phyloP scores from a whole-genome alignment of 2,888 invertebrate genomes.

The Diaphora mendica region DNA sequence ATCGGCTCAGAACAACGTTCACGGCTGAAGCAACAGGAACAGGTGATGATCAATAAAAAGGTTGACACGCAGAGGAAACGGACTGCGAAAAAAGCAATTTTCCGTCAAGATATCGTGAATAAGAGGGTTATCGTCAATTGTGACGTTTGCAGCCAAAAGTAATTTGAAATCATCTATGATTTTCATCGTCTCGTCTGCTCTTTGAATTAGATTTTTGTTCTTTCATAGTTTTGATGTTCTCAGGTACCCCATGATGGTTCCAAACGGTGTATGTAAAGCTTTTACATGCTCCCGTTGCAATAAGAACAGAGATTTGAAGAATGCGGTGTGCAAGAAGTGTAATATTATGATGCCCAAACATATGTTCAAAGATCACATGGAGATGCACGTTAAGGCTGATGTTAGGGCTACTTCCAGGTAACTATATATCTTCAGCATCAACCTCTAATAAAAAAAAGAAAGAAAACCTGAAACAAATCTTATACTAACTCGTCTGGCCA shows the following conservation, averaged over 20 bases:
- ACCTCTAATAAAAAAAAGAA: background rate
- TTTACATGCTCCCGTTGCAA: constrained; percentile 69
- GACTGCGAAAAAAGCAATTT: background rate
- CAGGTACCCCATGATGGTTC: constrained; percentile 58
- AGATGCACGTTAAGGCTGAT: constrained; percentile 49
- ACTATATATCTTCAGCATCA: background rate
- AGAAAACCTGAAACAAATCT: too few species aligned
- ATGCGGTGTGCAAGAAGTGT: constrained; percentile 45
- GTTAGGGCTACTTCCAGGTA: constrained; percentile 52
- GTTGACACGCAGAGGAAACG: constrained; percentile 11
- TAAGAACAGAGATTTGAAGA: constrained; percentile 48
- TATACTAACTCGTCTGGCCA: too few species aligned
- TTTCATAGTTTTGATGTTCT: background rate
- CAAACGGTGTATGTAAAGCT: constrained; percentile 45
- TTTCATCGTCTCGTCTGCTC: background rate
- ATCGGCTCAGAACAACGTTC: background rate
- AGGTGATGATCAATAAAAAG: constrained; percentile 11
- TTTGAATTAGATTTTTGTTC: background rate
- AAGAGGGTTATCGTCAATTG: constrained; percentile 10
- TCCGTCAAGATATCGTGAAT: background rate
- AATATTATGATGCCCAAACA: constrained; percentile 45
- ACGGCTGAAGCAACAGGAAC: constrained; percentile 7
- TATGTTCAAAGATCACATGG: constrained; percentile 49
- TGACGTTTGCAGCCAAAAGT: constrained; percentile 14
- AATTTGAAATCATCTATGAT: background rate